A percentile compares a stretch with the other conserved stretches of the same genome.
Evolutionary conservation across 2,888 invertebrate genomes (phyloP).

Genomic region (Lasioglossum marginatum): DNA sequence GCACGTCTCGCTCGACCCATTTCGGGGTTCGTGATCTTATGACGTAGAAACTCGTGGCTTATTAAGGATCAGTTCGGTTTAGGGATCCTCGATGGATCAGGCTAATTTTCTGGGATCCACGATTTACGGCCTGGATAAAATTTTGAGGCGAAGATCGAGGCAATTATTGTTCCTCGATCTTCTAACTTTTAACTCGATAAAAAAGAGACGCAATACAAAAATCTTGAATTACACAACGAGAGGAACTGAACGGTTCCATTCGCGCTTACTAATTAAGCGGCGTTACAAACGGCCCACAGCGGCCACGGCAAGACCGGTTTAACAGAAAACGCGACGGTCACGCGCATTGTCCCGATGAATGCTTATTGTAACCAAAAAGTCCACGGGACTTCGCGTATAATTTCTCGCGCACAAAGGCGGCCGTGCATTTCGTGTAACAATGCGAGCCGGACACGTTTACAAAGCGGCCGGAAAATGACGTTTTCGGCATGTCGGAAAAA

Average conservation of each 20-base stretch:
- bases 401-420: conserved; percentile 51
- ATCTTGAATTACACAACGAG: not conserved
- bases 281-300: conserved; percentile 10
- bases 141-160: not conserved
- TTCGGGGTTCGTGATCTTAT: not conserved
- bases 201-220: not conserved
- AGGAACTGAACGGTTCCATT: conserved; percentile 21
- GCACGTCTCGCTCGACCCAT: not conserved
- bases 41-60: not conserved
- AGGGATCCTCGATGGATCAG: not conserved
- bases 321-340: conserved; percentile 35
- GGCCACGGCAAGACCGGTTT: conserved; percentile 21
- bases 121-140: not conserved
- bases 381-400: conserved; percentile 44
- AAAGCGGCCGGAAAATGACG: conserved; percentile 57
- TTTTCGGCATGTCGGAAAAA: conserved; percentile 38
- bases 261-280: conserved; percentile 48
- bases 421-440: conserved; percentile 44
- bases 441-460: conserved; percentile 44
- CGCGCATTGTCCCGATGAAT: conserved; percentile 55
- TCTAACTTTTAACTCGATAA: too few relatives aligned
- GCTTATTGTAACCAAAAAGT: conserved; percentile 58
- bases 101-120: too few relatives aligned
- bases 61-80: not conserved
- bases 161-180: too few relatives aligned